phyloP scores from a whole-genome alignment of 2,113 vertebrate species.

The Danio rerio region GRCz12tu NC_133183.1:33172001-33172500 shows the following conservation, averaged over 20 bases:
- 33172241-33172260: constrained; percentile 76
- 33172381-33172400: constrained; percentile 74
- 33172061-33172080: no score
- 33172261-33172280: constrained; percentile 69
- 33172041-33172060: no score
- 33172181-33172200: constrained; percentile 63
- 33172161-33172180: constrained; percentile 73
- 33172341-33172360: constrained; percentile 60
- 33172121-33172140: no score
- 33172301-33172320: constrained; percentile 73
- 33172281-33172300: constrained; percentile 71
- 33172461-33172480: no score
- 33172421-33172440: background rate
- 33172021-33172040: no score
- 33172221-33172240: constrained; percentile 82
- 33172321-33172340: constrained; percentile 68
- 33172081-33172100: no score
- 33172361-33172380: constrained; percentile 67
- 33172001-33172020: background rate
- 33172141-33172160: constrained; percentile 12
- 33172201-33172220: constrained; percentile 70
- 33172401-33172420: constrained; percentile 16
- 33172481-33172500: no score
- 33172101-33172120: no score
- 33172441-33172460: no score